Base-by-base conservation (phyloP, 2,888 invertebrate species). In the Metellina segmentata region DNA sequence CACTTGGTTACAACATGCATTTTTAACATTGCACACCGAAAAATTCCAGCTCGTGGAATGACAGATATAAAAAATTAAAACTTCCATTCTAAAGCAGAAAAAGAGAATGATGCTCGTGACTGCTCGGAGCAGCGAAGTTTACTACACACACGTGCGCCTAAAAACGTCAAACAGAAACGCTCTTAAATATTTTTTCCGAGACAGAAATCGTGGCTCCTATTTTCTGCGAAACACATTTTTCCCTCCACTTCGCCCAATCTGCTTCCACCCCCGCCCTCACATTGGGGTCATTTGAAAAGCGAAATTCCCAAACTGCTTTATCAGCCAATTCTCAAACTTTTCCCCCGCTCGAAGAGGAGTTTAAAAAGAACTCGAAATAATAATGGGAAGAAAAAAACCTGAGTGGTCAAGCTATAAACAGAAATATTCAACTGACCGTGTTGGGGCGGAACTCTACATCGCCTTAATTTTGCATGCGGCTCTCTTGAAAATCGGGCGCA, bases 371-470 rank as follows among this genome's bases (percentile, higher is more conserved):
- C 82, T 83, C 71, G 6, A 71, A 69, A 83, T 61, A 61, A 61
- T 61, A 61, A 61, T 16, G 9, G 61, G 11, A 53, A 79, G 81
- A n/a, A 72, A 74, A n/a, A 11, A 70, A 52, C n/a, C 20, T 19
- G 51, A 88, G 48, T 88, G 88, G 81, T 88, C 88, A 88, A 88
- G 61, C 61, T 61, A 13, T 74, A 74, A 81, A 75, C 81, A 69
- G 61, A 89, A 82, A 89, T 89, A 75, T 77, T 61, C 74, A 75
- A 89, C 82, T 89, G 89, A 78, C 89, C 89, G 51, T 20, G 52
- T 34, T 77, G 13, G 19, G 34, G 16, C 13, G 69, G 75, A 75
- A n/a, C 75, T 74, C 13, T 78, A 69, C 34, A 19, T 74, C 6
- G 71, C 48, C 61, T 61, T 61, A 61, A 79, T 79, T 16, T 34